Base-by-base conservation (phyloP, 2,888 invertebrate species). In the Lochmaea capreae region DNA sequence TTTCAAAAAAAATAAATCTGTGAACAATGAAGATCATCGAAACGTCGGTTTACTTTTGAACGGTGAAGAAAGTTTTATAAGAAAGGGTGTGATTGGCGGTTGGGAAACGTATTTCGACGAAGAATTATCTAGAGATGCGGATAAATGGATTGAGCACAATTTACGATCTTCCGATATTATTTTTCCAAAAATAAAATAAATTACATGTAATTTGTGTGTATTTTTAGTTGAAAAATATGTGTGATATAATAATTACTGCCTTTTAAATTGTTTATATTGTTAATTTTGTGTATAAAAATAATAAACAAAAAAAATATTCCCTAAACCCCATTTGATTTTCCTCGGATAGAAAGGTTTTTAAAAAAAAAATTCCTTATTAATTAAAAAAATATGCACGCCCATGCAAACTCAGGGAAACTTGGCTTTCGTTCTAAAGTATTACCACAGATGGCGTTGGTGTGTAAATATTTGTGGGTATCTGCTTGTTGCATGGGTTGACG, bases 1-100 rank as follows among this genome's bases (percentile, higher is more conserved):
- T 84, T 97, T 98, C 88, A 93, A 93, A 78, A 89, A 91, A 14
- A 97, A 97, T 87, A 90, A 92, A 65, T 92, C 93, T 8, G 93
- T 96, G 0, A 97, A 97, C 84, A 84, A 89, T 66, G 90, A 92
- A 73, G 89, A 91, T 65, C 89, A 93, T 83, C 89, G 88, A 79
- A 89, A 90, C 1, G 88, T 92, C 4, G 92, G 92, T 1, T 89
- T 94, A 12, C 85, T 90, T 1, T 88, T 89, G 65, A 84, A 88
- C 1, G 89, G 89, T 2, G 92, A 91, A 81, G 89, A 90, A 69
- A 88, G 87, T 3, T 95, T 94, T 82, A 91, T 95, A 0, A 88
- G 93, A 78, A 91, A 91, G 84, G 95, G 94, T 43, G 89, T 89
- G 81, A 89, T 87, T 1, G 91, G 94, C 2, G 92, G 92, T 8